Base-by-base conservation (phyloP, 2,113 vertebrate genomes). In the Dipodomys spectabilis region DNA sequence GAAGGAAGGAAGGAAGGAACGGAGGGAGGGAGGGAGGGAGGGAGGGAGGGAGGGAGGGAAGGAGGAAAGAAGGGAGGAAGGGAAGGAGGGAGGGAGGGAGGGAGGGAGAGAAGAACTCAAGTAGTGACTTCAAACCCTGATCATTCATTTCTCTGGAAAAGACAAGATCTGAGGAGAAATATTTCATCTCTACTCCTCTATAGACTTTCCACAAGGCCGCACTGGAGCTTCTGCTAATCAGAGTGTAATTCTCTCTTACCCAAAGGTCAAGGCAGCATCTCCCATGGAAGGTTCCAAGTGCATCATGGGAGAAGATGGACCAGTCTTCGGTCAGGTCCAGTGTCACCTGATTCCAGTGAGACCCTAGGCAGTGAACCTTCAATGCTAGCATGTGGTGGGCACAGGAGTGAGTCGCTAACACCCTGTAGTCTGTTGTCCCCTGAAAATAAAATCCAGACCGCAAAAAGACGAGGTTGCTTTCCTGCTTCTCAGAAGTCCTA, bases 401-500 rank as follows among this genome's bases (percentile, higher is more conserved):
- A 49, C 49, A 39, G 80, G 8, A 0, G 9, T 57, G 53, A 39
- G 82, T 7, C 3, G 16, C 60, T 39, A 0, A 16, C 19, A 20
- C 53, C 25, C 71, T 10, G 57, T 13, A n/a, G 7, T 53, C 71
- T 10, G 57, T 13, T 35, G 7, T 53, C 6, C 86, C 91, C 6
- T 81, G 71, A 92, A 92, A 93, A 92, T 4, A 8, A 73, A 28
- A 68, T 72, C 84, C 78, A 62, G 57, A 32, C 86, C 60, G 25
- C 13, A 62, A 30, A 74, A 64, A 67, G 67, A 84, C 62, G 25
- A 35, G 7, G 78, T 60, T 73, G 74, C 87, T 88, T 30, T 44
- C 5, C 88, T 95, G 94, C 53, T 87, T 90, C 92, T 94, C 62
- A 57, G 49, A 79, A 49, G 62, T 94, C 88, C 92, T 96, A 6